These are phyloP conservation scores for Cyclopterus lumpus DNA, from an alignment of 2,797 vertebrate species.

Conservation along the genomic window DNA sequence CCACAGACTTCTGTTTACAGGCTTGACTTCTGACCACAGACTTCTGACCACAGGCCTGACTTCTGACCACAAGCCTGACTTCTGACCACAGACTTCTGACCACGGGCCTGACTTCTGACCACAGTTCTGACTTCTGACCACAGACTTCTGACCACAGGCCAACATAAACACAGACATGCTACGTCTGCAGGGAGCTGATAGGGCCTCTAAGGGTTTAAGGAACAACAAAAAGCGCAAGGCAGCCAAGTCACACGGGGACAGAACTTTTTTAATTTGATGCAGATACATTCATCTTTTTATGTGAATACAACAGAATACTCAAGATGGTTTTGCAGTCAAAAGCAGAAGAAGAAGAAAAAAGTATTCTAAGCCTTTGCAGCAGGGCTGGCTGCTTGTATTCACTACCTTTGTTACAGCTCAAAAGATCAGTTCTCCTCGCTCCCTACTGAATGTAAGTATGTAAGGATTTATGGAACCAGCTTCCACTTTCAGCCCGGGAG, in stretches of 20 bases:
- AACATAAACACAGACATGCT: background rate
- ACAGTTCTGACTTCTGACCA: too few species aligned
- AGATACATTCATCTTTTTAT: constrained; percentile 22
- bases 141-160: too few species aligned
- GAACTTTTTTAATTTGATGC: background rate
- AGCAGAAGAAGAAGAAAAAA: background rate
- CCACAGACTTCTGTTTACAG: too few species aligned
- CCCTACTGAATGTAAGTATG: background rate
- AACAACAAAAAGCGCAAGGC: background rate
- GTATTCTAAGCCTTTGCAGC: background rate
- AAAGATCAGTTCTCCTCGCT: background rate
- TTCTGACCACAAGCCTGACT: too few species aligned
- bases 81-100: too few species aligned
- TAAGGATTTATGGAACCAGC: too few species aligned
- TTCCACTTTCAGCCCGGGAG: too few species aligned
- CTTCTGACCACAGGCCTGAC: too few species aligned
- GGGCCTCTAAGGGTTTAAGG: background rate
- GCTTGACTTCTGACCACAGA: too few species aligned
- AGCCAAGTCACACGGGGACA: background rate
- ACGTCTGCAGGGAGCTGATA: background rate
- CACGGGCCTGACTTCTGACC: too few species aligned
- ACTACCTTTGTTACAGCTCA: background rate
- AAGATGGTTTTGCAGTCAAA: background rate
- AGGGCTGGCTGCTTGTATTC: background rate
- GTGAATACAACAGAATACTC: background rate